phyloP scores from a whole-genome alignment of 2,113 vertebrate genomes.

The Callionymus lyra region DNA sequence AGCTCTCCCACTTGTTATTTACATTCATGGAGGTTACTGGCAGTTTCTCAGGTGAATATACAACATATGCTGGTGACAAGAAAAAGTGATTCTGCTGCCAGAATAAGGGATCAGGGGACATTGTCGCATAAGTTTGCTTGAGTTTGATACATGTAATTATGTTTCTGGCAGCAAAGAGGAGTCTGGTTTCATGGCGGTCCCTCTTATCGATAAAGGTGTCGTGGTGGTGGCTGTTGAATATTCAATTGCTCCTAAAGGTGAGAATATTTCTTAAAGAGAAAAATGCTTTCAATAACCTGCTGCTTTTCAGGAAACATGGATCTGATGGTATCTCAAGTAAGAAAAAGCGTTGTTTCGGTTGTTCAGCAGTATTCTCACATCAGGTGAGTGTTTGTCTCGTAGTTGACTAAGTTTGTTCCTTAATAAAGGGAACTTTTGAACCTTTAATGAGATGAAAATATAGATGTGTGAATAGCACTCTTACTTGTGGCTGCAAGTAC shows the following conservation, averaged over 20 bases:
- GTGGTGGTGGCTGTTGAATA: constrained; percentile 76
- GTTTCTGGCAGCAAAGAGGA: constrained; percentile 74
- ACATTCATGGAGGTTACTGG: constrained; percentile 91
- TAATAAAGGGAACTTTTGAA: too few relatives aligned
- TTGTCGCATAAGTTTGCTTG: too few relatives aligned
- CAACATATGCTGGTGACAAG: constrained; percentile 5
- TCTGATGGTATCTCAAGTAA: constrained; percentile 82
- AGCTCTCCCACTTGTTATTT: constrained; percentile 77
- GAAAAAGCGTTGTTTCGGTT: constrained; percentile 70
- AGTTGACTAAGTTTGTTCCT: too few relatives aligned
- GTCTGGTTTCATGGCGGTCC: constrained; percentile 78
- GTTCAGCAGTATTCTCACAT: constrained; percentile 67
- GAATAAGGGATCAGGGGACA: too few relatives aligned
- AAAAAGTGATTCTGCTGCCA: constrained; percentile 3
- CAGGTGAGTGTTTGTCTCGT: constrained; percentile 62
- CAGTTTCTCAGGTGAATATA: constrained; percentile 85
- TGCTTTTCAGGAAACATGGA: constrained; percentile 76
- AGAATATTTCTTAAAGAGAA: background rate
- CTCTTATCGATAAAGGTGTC: constrained; percentile 67
- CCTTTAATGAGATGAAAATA: too few relatives aligned
- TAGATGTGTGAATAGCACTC: too few relatives aligned
- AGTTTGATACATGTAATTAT: too few relatives aligned
- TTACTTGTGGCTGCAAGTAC: too few relatives aligned
- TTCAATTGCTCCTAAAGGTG: constrained; percentile 82
- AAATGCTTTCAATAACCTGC: background rate